Evolutionary conservation across 2,888 invertebrate genomes (phyloP), one percentile per base, ranked within the genome.

Genomic region (Chrysina gloriosa): DNA sequence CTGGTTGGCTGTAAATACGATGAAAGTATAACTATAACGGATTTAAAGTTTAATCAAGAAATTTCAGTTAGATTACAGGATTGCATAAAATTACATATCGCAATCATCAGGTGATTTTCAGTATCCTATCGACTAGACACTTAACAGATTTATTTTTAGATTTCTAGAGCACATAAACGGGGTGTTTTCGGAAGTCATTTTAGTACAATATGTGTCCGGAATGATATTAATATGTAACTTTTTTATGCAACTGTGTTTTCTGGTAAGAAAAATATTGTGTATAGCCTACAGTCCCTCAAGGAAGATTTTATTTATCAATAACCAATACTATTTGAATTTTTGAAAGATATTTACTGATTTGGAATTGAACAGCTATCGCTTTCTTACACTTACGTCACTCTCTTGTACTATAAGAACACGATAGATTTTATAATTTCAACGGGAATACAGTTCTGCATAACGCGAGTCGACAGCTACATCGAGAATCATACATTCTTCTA

Each of bases 161-260:
- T 47, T 21, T 47, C 21, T 47, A 21, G 23, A 47, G 23, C 19
- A 47, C 23, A 47, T 47, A 7, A 47, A 47, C 23, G 7, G 21
- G 9, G 47, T 47, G 6, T 47, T 47, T 21, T 21, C 47, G 7
- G 47, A 47, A 21, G 47, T 47, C n/a, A 23, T 47, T 4, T 19
- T 47, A 7, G n/a, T 63, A 6, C 72, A 72, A 25, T 72, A 69
- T 65, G 3, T 69, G 21, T 16, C 63, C 9, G 69, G 69, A 5
- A 42, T 63, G 14, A 45, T 72, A 6, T 68, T 71, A 16, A 63
- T 71, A 36, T 72, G 70, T 23, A 70, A 67, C 36, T 66, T 69
- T 5, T 27, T 63, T 1, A 69, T 70, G 54, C 69, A 70, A 50
- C 14, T 70, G 14, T 63, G 70, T 63, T 65, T 50, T 6, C 29